A percentile compares a stretch with the other conserved stretches of the same genome.
Evolutionary conservation across 2,113 vertebrate species (phyloP).

Genomic region (Acanthisitta chloris): DNA sequence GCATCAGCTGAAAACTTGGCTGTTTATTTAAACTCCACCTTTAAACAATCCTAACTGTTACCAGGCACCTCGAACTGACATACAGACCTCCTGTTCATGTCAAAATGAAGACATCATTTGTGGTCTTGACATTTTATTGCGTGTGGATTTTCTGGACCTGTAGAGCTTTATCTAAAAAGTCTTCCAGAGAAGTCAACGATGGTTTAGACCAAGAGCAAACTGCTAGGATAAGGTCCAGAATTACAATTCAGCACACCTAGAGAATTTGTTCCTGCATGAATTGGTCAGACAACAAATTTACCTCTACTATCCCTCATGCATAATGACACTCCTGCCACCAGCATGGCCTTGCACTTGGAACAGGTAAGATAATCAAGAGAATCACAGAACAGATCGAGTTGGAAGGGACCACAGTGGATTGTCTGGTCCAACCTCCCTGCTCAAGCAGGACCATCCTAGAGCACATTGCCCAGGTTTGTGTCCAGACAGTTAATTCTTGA

Average conservation of each 20-base stretch:
- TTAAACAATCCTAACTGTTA: neutral
- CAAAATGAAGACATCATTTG: neutral
- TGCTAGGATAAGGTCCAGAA: neutral
- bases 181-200: neutral
- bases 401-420: neutral
- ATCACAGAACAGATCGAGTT: neutral
- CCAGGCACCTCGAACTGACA: neutral
- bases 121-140: neutral
- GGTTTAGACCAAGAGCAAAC: neutral
- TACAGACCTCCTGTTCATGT: neutral
- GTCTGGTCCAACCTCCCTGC: neutral
- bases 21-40: neutral
- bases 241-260: neutral
- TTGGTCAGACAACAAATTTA: neutral
- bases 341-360: neutral
- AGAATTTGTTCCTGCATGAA: neutral
- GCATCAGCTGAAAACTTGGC: neutral
- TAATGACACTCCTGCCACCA: neutral
- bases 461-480: neutral
- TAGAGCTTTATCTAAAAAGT: neutral
- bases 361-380: neutral
- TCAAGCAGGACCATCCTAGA: neutral
- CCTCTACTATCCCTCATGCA: rapidly evolving
- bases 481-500: neutral
- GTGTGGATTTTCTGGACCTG: neutral